Base-by-base conservation (phyloP, 2,113 vertebrate species). In the Sinosuthora webbiana region DNA sequence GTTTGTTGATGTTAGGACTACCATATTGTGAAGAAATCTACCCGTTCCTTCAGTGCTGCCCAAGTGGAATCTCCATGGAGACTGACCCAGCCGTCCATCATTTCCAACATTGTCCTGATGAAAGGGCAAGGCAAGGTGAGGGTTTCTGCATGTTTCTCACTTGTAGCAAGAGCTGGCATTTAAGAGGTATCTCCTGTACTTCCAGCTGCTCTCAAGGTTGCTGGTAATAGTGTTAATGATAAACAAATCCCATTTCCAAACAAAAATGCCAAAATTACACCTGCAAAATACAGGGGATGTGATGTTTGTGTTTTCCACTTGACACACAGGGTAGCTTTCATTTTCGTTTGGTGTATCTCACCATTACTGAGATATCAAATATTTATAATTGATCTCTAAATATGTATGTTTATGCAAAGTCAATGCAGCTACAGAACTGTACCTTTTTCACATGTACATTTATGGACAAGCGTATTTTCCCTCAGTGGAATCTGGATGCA, bases 61-160 rank as follows among this genome's bases (percentile, higher is more conserved):
- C 99, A 99, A 95, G 99, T 99, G 97, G 99, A 99, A 83, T 99
- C 99, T 69, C 99, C 99, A 47, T 99, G 99, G 99, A 98, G 99
- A 97, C 98, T 99, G 87, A 99, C 99, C 11, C 99, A 99, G 94
- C 99, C 99, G 0, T 99, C 99, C 18, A 99, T 99, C 96, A 99
- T 99, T 97, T 99, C 99, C 82, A 99, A 99, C 88, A 99, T 99
- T 0, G 99, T 99, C 81, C 97, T 99, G 92, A 99, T 99, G 99
- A 99, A 99, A 98, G 99, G 99, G 85, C 99, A 99, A 95, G 99
- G 99, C 96, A 99, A 99, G 99, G 99, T 99, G 97, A 98, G 98
- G 64, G 20, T 63, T 84, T 74, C 50, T 77, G 15, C 50, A 12
- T 30, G 10, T 86, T 87, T 87, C 52, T 70, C 67, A 70, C 16